Conservation (phyloP, 2,888 invertebrate species). For the Lissocephala sabroskyi region DNA sequence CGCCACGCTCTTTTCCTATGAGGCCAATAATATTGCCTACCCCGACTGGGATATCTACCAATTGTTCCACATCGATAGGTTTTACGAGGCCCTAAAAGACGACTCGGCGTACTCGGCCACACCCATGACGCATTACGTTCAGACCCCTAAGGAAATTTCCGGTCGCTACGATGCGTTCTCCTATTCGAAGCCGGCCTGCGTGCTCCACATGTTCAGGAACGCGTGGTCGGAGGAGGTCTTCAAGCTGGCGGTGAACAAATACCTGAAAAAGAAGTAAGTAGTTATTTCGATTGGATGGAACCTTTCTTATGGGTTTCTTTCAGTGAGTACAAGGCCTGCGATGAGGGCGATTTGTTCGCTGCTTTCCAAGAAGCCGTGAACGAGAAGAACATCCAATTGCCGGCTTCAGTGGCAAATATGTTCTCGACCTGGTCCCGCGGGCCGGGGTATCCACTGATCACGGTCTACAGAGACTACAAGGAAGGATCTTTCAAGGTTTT, state of each 20-base stretch:
- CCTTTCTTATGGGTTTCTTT: neutral
- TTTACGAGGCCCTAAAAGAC: slow-evolving; percentile 64
- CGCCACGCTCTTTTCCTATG: slow-evolving; percentile 66
- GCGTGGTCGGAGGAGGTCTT: slow-evolving; percentile 47
- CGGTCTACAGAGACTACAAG: slow-evolving; percentile 74
- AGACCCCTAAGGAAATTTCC: slow-evolving; percentile 86
- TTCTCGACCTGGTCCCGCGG: slow-evolving; percentile 78
- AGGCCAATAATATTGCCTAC: slow-evolving; percentile 66
- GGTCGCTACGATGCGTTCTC: slow-evolving; percentile 88
- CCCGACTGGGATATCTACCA: slow-evolving; percentile 81
- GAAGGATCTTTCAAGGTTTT: slow-evolving; percentile 73
- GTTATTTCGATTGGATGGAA: neutral
- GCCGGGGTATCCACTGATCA: slow-evolving; percentile 77
- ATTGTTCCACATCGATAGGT: slow-evolving; percentile 80
- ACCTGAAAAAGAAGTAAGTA: slow-evolving; percentile 46
- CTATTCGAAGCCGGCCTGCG: slow-evolving; percentile 79
- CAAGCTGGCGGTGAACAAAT: slow-evolving; percentile 40
- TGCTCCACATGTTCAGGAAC: slow-evolving; percentile 53
- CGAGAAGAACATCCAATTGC: slow-evolving; percentile 31
- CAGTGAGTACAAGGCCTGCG: slow-evolving; percentile 55
- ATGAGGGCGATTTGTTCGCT: slow-evolving; percentile 58
- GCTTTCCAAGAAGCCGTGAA: slow-evolving; percentile 52
- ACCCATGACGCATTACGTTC: slow-evolving; percentile 85
- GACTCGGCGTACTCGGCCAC: slow-evolving; percentile 31
- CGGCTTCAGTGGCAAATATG: slow-evolving; percentile 75